Percentiles rank a stretch among this genome's conserved stretches.
Evolutionary conservation across 2,888 invertebrate species (phyloP).

Genomic region (Theristus sp.): DNA sequence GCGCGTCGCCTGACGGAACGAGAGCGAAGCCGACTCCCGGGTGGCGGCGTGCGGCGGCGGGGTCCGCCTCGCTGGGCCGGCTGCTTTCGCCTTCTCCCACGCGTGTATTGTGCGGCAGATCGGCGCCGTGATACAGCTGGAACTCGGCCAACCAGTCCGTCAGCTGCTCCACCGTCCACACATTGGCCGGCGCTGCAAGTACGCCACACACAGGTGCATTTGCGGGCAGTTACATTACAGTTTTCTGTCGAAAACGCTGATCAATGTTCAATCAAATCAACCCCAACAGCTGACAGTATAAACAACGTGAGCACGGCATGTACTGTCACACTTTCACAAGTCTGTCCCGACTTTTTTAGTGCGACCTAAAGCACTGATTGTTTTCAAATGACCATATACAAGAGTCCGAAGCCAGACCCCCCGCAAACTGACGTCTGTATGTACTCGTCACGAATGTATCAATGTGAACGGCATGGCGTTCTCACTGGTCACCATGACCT

Average conservation of each 20-base stretch:
- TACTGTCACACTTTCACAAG: too few species aligned
- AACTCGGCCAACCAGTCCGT: constrained; percentile 84
- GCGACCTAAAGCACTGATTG: too few species aligned
- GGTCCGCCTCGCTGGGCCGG: neutral
- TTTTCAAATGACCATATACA: too few species aligned
- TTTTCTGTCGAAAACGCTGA: too few species aligned
- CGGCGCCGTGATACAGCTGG: constrained; percentile 68
- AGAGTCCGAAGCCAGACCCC: neutral
- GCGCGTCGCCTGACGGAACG: constrained; percentile 61
- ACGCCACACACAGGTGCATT: too few species aligned
- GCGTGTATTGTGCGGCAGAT: constrained; percentile 31
- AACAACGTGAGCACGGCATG: too few species aligned
- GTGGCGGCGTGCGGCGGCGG: neutral
- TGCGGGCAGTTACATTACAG: neutral
- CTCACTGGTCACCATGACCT: constrained; percentile 48
- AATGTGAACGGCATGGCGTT: constrained; percentile 29
- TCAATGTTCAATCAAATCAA: too few species aligned
- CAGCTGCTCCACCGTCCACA: constrained; percentile 62
- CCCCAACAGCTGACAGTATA: neutral
- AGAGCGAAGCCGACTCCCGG: constrained; percentile 10
- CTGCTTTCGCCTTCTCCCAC: constrained; percentile 13
- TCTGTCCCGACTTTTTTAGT: too few species aligned
- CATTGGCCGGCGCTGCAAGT: neutral
- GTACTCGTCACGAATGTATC: neutral
- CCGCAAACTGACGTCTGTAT: neutral